Evolutionary conservation across 1,140 invertebrate genomes (phyloP).

Genomic region (Pantala flavescens): DNA sequence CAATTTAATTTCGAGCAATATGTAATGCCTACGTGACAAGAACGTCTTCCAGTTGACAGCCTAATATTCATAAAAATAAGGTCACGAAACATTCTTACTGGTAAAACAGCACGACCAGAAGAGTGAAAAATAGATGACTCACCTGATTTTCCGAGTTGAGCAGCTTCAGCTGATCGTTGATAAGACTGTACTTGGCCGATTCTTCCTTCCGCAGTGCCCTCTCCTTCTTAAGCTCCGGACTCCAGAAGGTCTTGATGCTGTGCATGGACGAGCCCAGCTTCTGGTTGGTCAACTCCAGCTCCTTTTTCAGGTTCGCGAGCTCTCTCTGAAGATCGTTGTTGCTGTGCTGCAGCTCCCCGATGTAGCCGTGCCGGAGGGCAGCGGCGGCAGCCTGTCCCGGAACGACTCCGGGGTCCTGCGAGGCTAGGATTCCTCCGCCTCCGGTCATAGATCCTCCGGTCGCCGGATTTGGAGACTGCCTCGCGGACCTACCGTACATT

Average conservation of each 20-base stretch:
- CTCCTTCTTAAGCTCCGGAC: constrained; percentile 97
- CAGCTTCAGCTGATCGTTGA: constrained; percentile 93
- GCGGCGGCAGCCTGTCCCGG: constrained; percentile 24
- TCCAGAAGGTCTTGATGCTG: constrained; percentile 99
- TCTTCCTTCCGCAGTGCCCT: constrained; percentile 92
- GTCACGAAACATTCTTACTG: too few species aligned
- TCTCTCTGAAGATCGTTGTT: constrained; percentile 93
- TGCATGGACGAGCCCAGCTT: constrained; percentile 98
- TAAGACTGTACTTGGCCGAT: constrained; percentile 90
- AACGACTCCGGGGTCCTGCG: constrained; percentile 79
- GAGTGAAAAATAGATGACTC: constrained; percentile 28
- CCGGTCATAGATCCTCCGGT: constrained; percentile 31
- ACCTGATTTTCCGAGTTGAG: constrained; percentile 97
- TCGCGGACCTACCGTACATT: constrained; percentile 53
- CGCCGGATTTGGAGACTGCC: constrained; percentile 61
- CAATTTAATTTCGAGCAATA: too few species aligned
- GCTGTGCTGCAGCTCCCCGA: constrained; percentile 89
- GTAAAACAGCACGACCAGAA: too few species aligned
- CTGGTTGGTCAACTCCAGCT: constrained; percentile 93
- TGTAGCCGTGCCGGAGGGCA: constrained; percentile 44
- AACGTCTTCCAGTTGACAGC: too few species aligned
- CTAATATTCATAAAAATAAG: too few species aligned
- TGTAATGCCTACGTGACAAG: too few species aligned
- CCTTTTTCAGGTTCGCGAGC: constrained; percentile 89
- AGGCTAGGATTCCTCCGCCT: constrained; percentile 25